Conservation (phyloP, 2,797 vertebrate species). For the Taeniopygia guttata region DNA sequence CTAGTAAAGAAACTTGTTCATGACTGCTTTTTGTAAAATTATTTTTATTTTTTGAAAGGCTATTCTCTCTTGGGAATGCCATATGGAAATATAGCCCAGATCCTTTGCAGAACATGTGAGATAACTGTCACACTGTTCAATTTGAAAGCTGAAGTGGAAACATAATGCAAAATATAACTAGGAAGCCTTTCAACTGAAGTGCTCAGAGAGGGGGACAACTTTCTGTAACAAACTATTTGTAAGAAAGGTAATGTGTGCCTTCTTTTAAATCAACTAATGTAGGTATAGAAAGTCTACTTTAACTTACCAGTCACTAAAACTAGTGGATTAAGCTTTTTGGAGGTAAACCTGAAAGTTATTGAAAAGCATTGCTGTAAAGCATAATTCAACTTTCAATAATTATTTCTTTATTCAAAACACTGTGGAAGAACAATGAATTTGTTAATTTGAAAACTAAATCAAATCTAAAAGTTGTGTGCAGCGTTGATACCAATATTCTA, state of each 20-base stretch:
- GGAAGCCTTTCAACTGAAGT: not conserved
- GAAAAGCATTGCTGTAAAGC: not conserved
- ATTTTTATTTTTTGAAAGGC: not conserved
- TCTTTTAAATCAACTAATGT: not conserved
- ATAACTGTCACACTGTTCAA: not conserved
- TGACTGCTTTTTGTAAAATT: not conserved
- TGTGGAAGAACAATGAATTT: not conserved
- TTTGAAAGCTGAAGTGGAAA: constrained; percentile 2
- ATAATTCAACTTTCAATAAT: not conserved
- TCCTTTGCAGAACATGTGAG: not conserved
- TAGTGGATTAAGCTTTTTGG: not conserved
- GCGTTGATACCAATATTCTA: not conserved
- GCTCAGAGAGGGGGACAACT: not conserved
- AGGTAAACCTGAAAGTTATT: not conserved
- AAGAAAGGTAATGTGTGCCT: not conserved
- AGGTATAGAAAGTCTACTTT: not conserved
- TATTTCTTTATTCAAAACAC: not conserved
- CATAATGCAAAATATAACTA: not conserved
- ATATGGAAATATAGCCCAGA: not conserved
- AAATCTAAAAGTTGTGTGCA: not conserved
- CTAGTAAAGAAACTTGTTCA: not conserved
- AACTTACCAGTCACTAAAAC: not conserved
- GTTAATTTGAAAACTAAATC: not conserved
- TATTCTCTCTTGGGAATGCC: not conserved
- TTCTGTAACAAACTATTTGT: not conserved